These are phyloP conservation scores for Egretta garzetta DNA, from an alignment of 2,113 vertebrate species.

Conservation along the genomic window DNA sequence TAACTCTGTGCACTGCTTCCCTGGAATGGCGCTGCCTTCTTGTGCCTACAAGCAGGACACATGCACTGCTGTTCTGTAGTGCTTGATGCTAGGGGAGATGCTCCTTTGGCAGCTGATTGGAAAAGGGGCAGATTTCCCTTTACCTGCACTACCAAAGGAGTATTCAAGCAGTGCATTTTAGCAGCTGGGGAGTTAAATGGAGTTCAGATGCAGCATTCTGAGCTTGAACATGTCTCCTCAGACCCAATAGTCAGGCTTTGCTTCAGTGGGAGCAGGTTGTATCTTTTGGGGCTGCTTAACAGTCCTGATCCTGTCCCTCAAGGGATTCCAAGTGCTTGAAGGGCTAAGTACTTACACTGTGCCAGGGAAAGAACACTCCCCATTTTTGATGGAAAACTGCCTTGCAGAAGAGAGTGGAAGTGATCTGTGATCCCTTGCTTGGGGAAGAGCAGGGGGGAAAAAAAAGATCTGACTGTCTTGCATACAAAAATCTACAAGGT, in stretches of 20 bases:
- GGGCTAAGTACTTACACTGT: background rate
- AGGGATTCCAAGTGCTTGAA: background rate
- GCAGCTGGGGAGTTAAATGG: background rate
- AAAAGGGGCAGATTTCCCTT: background rate
- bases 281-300: background rate
- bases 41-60: background rate
- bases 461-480: background rate
- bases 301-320: background rate
- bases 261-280: background rate
- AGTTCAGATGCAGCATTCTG: background rate
- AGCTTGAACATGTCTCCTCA: background rate
- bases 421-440: background rate
- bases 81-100: background rate
- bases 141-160: background rate
- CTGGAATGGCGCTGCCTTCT: background rate
- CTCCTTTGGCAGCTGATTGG: background rate
- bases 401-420: background rate
- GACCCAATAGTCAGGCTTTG: background rate
- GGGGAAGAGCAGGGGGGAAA: background rate
- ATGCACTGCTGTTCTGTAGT: background rate
- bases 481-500: background rate
- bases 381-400: background rate
- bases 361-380: background rate
- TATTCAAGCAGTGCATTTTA: background rate
- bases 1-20: background rate